Percentiles rank a stretch among this genome's conserved stretches.
Conservation (phyloP, 2,888 invertebrate species). For the Cheilosia pagana region DNA sequence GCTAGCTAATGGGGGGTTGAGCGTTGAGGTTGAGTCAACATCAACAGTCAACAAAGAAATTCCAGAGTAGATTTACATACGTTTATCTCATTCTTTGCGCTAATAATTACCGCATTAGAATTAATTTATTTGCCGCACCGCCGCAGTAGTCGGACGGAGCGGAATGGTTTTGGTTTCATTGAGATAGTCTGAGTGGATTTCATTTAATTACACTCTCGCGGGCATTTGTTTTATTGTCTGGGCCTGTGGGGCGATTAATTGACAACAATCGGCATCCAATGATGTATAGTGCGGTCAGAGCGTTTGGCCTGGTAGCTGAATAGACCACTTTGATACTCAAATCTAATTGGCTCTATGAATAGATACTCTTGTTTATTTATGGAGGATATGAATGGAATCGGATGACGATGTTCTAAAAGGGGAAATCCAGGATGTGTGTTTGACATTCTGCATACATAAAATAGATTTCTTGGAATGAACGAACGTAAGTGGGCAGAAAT, state of each 20-base stretch:
- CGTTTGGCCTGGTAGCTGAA: constrained; percentile 5
- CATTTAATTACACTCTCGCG: constrained; percentile 58
- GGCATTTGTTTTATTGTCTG: constrained; percentile 58
- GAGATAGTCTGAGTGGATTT: constrained; percentile 56
- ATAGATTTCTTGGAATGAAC: constrained; percentile 32
- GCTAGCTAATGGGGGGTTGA: constrained; percentile 46
- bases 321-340: constrained; percentile 25
- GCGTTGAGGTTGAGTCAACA: too few relatives aligned
- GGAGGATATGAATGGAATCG: constrained; percentile 34
- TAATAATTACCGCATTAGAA: constrained; percentile 63
- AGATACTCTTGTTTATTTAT: constrained; percentile 1
- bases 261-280: constrained; percentile 47
- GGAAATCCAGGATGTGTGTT: constrained; percentile 49
- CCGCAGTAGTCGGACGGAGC: constrained; percentile 7
- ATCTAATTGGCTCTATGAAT: constrained; percentile 2
- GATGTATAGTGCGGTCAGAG: constrained; percentile 7
- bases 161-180: constrained; percentile 31
- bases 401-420: constrained; percentile 12
- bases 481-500: constrained; percentile 12
- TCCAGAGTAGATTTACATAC: constrained; percentile 69
- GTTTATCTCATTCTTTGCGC: constrained; percentile 60
- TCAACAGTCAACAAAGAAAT: constrained; percentile 72
- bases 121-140: constrained; percentile 48
- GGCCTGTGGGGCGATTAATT: constrained; percentile 37
- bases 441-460: constrained; percentile 27